phyloP scores from a whole-genome alignment of 1,140 invertebrate genomes.

The Drosophila funebris region DNA sequence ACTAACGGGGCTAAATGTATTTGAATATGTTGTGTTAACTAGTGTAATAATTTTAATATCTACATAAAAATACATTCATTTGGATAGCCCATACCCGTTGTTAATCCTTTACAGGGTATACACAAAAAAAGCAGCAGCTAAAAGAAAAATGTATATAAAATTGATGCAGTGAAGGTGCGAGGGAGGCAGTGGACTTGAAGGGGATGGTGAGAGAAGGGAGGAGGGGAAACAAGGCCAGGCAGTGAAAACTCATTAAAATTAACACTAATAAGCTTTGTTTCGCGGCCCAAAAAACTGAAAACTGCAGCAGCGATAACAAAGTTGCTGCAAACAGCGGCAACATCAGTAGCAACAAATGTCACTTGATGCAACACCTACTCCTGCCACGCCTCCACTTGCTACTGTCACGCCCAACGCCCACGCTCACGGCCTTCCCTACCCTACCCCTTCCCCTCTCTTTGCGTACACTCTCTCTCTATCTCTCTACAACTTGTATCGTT shows the following conservation, averaged over 20 bases:
- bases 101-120: too few relatives aligned
- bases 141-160: neutral
- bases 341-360: conserved; percentile 45
- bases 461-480: too few relatives aligned
- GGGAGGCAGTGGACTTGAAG: neutral
- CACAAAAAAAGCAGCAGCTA: neutral
- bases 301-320: conserved; percentile 39
- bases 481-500: conserved; percentile 25
- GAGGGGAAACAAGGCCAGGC: conserved; percentile 38
- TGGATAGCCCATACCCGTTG: too few relatives aligned
- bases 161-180: neutral
- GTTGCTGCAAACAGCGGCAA: conserved; percentile 42
- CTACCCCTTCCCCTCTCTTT: too few relatives aligned
- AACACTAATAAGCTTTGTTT: conserved; percentile 62
- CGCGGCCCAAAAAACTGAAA: conserved; percentile 43
- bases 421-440: too few relatives aligned
- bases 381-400: neutral
- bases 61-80: too few relatives aligned
- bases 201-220: too few relatives aligned
- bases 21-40: too few relatives aligned
- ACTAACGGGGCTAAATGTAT: too few relatives aligned
- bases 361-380: conserved; percentile 38
- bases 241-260: conserved; percentile 64
- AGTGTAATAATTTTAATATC: too few relatives aligned
- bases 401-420: neutral